A percentile compares a stretch with the other conserved stretches of the same genome.
Conservation (phyloP, 2,888 invertebrate genomes). For the Poecilobothrus nobilitatus region DNA sequence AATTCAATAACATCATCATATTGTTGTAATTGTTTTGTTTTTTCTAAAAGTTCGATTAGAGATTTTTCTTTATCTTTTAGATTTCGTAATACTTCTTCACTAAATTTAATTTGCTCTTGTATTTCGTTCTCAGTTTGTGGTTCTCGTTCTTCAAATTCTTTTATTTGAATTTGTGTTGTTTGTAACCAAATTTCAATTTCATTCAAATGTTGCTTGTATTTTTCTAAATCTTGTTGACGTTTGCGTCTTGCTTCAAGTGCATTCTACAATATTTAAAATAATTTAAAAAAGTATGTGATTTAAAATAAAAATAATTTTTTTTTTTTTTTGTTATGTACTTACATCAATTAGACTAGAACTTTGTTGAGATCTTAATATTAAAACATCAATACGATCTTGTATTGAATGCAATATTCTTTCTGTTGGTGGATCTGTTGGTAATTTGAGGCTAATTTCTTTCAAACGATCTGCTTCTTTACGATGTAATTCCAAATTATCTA, state of each 20-base stretch:
- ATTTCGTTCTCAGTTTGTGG: slow-evolving; percentile 46
- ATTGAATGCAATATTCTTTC: slow-evolving; percentile 44
- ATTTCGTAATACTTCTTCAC: slow-evolving; percentile 47
- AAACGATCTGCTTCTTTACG: slow-evolving; percentile 58
- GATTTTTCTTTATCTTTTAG: slow-evolving; percentile 46
- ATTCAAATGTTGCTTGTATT: slow-evolving; percentile 48
- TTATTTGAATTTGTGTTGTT: slow-evolving; percentile 38
- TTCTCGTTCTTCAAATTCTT: slow-evolving; percentile 30
- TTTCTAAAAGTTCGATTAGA: slow-evolving; percentile 44
- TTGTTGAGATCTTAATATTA: slow-evolving; percentile 61
- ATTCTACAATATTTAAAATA: slow-evolving; percentile 37
- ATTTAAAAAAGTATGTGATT: background rate
- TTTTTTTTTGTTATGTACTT: slow-evolving; percentile 21
- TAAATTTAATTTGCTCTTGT: slow-evolving; percentile 47
- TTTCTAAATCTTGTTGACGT: slow-evolving; percentile 48
- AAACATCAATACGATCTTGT: slow-evolving; percentile 55
- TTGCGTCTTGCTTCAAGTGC: slow-evolving; percentile 49
- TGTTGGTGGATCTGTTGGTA: slow-evolving; percentile 57
- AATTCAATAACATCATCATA: slow-evolving; percentile 46
- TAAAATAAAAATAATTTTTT: background rate
- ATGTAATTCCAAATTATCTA: slow-evolving; percentile 59
- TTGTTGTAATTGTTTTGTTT: slow-evolving; percentile 46
- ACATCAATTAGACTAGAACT: slow-evolving; percentile 50
- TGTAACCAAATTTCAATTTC: slow-evolving; percentile 51
- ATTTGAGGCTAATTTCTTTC: slow-evolving; percentile 53